These are phyloP conservation scores for Rachycentron canadum DNA, from an alignment of 2,797 vertebrate genomes.

Conservation along the genomic window DNA sequence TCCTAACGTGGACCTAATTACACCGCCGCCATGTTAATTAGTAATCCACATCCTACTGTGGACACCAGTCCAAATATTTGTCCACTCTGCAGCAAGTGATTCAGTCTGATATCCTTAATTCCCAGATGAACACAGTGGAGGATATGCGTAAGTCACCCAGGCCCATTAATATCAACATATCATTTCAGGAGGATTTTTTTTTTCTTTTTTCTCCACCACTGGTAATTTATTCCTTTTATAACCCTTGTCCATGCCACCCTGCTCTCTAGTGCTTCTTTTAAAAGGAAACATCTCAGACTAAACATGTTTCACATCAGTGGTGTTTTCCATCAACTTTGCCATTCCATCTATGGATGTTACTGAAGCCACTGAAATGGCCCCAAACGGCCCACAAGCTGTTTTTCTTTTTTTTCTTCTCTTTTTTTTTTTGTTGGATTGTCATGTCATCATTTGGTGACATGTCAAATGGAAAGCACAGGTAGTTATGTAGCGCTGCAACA, in stretches of 20 bases:
- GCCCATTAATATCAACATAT: not conserved
- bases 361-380: constrained; percentile 24
- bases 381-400: constrained; percentile 31
- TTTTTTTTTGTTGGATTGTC: not conserved
- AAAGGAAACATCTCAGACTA: constrained; percentile 18
- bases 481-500: not conserved
- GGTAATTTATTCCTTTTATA: constrained; percentile 28
- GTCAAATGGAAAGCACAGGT: constrained; percentile 1
- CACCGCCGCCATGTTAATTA: constrained; percentile 70
- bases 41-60: constrained; percentile 72
- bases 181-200: not conserved
- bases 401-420: not conserved
- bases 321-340: constrained; percentile 41
- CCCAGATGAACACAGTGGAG: constrained; percentile 39
- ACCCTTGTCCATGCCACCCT: not conserved
- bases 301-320: constrained; percentile 41
- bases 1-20: constrained; percentile 73
- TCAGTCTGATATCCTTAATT: constrained; percentile 20
- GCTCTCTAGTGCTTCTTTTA: constrained; percentile 8
- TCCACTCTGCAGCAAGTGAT: constrained; percentile 44
- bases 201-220: not conserved
- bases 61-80: constrained; percentile 64
- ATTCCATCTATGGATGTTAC: constrained; percentile 31
- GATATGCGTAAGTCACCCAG: constrained; percentile 12
- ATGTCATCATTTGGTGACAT: too few species aligned